A percentile compares a stretch with the other conserved stretches of the same genome.
Evolutionary conservation across 2,888 invertebrate genomes (phyloP).

Genomic region (Parascotia fuliginaria): DNA sequence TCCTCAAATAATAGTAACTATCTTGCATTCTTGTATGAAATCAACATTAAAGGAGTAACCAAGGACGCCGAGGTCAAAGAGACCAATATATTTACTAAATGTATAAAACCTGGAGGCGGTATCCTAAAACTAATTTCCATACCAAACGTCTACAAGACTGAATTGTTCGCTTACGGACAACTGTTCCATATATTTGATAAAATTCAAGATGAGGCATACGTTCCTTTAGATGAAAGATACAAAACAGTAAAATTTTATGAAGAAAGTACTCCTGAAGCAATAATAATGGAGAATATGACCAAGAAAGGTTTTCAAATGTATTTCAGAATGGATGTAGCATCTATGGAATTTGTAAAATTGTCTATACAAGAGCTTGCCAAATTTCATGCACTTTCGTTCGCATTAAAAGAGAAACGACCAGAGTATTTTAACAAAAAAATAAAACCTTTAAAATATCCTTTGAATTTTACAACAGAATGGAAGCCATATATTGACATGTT

Average conservation of each 20-base stretch:
- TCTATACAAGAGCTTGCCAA: slow-evolving; percentile 57
- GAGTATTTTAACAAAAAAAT: slow-evolving; percentile 49
- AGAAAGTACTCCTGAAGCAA: slow-evolving; percentile 48
- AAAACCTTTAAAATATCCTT: slow-evolving; percentile 34
- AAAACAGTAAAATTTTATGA: slow-evolving; percentile 51
- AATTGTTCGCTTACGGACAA: slow-evolving; percentile 58
- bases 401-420: slow-evolving; percentile 47
- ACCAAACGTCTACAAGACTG: slow-evolving; percentile 50
- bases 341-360: slow-evolving; percentile 51
- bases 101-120: no score
- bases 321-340: slow-evolving; percentile 50
- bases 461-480: no score
- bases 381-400: slow-evolving; percentile 59
- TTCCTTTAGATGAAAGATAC: slow-evolving; percentile 53
- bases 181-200: slow-evolving; percentile 19
- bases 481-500: no score
- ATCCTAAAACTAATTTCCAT: no score
- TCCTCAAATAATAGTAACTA: no score
- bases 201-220: slow-evolving; percentile 46
- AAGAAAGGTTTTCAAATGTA: slow-evolving; percentile 52
- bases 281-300: slow-evolving; percentile 60
- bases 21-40: no score
- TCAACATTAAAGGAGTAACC: no score
- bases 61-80: no score
- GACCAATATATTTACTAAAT: no score